Evolutionary conservation across 1,140 invertebrate genomes (phyloP).

Genomic region (Danaus plexippus): DNA sequence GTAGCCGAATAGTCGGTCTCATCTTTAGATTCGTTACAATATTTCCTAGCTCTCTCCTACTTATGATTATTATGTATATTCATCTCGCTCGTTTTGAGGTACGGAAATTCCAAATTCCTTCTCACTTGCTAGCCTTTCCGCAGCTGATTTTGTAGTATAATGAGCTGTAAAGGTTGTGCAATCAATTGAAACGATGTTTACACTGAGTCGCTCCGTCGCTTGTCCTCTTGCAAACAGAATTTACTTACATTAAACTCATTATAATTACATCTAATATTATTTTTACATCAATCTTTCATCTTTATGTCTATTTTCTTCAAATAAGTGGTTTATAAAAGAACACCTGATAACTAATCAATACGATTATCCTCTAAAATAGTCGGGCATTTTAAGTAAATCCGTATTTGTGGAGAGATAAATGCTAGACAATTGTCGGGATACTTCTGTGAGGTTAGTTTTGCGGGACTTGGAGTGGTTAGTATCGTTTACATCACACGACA

Average conservation of each 20-base stretch:
- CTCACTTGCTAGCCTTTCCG: constrained; percentile 65
- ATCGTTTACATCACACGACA: constrained; percentile 33
- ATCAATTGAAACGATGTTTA: constrained; percentile 40
- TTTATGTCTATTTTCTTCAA: not conserved
- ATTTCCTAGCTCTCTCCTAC: constrained; percentile 30
- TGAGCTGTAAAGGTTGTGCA: constrained; percentile 61
- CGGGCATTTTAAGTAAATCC: constrained; percentile 51
- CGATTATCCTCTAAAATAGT: constrained; percentile 21
- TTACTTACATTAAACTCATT: not conserved
- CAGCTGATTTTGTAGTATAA: constrained; percentile 61
- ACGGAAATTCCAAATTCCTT: constrained; percentile 65
- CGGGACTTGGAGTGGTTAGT: constrained; percentile 23
- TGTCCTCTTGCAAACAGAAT: not conserved
- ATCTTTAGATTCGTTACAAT: constrained; percentile 51
- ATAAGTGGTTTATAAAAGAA: constrained; percentile 19
- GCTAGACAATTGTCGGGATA: constrained; percentile 36
- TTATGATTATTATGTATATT: not conserved
- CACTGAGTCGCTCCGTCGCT: not conserved
- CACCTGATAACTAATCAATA: constrained; percentile 29
- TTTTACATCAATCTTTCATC: constrained; percentile 4
- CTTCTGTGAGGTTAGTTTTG: constrained; percentile 37
- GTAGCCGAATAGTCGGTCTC: constrained; percentile 56
- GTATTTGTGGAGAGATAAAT: constrained; percentile 42
- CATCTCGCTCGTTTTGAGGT: constrained; percentile 41
- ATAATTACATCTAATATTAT: not conserved